Evolutionary conservation across 1,140 invertebrate species (phyloP).

Genomic region (Drosophila equinoxialis): DNA sequence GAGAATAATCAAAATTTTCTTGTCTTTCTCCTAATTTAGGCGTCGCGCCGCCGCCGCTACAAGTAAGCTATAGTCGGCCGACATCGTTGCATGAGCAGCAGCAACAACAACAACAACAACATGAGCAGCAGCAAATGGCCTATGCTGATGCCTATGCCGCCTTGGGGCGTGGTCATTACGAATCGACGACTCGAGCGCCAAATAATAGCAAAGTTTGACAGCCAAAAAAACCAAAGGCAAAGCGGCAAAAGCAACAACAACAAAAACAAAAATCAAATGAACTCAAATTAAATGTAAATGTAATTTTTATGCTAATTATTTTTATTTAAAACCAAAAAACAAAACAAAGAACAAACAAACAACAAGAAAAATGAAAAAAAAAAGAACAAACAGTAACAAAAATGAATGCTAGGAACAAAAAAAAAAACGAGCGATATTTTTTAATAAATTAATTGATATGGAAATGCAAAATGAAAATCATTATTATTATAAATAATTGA

Average conservation of each 20-base stretch:
- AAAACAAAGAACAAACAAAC: constrained; percentile 31
- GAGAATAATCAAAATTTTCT: constrained; percentile 34
- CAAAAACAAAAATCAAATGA: constrained; percentile 82
- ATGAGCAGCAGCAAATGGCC: constrained; percentile 76
- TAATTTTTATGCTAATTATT: constrained; percentile 83
- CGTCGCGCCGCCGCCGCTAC: constrained; percentile 87
- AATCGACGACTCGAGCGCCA: constrained; percentile 83
- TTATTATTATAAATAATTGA: constrained; percentile 64
- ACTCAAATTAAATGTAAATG: constrained; percentile 83
- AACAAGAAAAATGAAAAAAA: constrained; percentile 21
- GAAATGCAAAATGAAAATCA: constrained; percentile 58
- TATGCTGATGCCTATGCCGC: constrained; percentile 86
- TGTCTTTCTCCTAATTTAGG: constrained; percentile 75
- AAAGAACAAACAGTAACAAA: constrained; percentile 29
- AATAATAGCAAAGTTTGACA: constrained; percentile 84
- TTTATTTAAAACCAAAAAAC: constrained; percentile 72
- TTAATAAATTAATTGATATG: constrained; percentile 71
- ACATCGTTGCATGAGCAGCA: constrained; percentile 84
- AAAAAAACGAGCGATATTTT: constrained; percentile 69
- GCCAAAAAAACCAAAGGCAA: constrained; percentile 66
- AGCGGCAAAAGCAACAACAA: constrained; percentile 55
- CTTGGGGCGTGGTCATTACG: constrained; percentile 84
- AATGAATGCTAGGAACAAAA: not conserved
- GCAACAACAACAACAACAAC: constrained; percentile 83
- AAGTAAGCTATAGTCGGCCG: constrained; percentile 84